phyloP scores from a whole-genome alignment of 1,140 invertebrate species.

The Periplaneta americana region DNA sequence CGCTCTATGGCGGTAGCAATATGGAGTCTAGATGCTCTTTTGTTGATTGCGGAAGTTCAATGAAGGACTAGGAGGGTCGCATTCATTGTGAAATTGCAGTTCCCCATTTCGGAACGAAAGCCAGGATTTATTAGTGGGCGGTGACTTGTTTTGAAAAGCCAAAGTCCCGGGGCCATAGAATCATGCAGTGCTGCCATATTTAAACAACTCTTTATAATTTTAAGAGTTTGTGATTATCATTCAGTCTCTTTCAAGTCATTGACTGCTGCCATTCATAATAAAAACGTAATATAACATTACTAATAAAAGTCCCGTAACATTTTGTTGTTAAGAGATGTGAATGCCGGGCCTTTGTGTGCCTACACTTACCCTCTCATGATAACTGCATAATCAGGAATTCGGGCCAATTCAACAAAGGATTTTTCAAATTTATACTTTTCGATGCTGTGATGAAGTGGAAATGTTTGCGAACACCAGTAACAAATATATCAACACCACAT shows the following conservation, averaged over 20 bases:
- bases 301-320: not conserved
- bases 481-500: too few relatives aligned
- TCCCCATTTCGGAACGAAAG: not conserved
- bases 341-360: too few relatives aligned
- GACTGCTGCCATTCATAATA: too few relatives aligned
- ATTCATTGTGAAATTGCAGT: too few relatives aligned
- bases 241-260: not conserved
- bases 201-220: not conserved
- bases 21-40: conserved; percentile 5
- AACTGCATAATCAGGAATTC: too few relatives aligned
- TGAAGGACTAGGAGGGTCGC: not conserved
- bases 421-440: too few relatives aligned
- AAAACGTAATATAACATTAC: not conserved
- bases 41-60: not conserved
- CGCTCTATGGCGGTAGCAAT: not conserved
- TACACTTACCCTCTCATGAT: too few relatives aligned
- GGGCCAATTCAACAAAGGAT: too few relatives aligned
- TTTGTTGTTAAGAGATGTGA: too few relatives aligned
- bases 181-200: not conserved
- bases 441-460: too few relatives aligned
- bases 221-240: not conserved
- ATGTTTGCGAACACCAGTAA: too few relatives aligned
- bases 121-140: conserved; percentile 8
- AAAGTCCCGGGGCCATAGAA: not conserved
- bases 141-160: not conserved